A percentile compares a stretch with the other conserved stretches of the same genome.
Evolutionary conservation across 2,888 invertebrate species (phyloP).

Genomic region (Notodromas monacha): DNA sequence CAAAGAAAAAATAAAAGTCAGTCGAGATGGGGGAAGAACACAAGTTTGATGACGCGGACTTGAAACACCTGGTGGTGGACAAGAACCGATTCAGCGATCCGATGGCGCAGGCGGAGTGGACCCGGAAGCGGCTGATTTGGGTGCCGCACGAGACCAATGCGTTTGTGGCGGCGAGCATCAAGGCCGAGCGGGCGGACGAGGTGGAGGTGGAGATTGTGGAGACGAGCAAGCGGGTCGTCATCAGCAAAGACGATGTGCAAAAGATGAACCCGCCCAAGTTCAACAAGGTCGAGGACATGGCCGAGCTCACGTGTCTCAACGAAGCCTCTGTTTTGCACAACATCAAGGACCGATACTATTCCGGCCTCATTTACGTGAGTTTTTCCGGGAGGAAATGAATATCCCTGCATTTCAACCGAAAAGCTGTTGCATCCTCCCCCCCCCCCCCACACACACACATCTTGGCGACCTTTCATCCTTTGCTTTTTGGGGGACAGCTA

Average conservation of each 20-base stretch:
- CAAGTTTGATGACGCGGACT: slow-evolving; percentile 36
- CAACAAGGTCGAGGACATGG: slow-evolving; percentile 99
- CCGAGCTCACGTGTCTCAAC: slow-evolving; percentile 93
- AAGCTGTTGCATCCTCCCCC: too few relatives aligned
- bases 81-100: slow-evolving; percentile 87
- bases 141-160: slow-evolving; percentile 89
- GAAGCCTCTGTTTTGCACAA: slow-evolving; percentile 98
- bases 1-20: too few relatives aligned
- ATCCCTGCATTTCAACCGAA: too few relatives aligned
- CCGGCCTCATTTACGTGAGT: slow-evolving; percentile 98
- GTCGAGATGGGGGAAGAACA: too few relatives aligned
- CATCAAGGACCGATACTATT: slow-evolving; percentile 97
- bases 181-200: slow-evolving; percentile 75
- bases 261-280: slow-evolving; percentile 99
- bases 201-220: slow-evolving; percentile 89
- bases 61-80: slow-evolving; percentile 83
- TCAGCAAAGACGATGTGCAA: slow-evolving; percentile 90
- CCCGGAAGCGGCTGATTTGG: slow-evolving; percentile 91
- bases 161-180: slow-evolving; percentile 84
- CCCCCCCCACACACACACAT: too few relatives aligned
- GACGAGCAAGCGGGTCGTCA: slow-evolving; percentile 63
- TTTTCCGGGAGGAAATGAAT: too few relatives aligned
- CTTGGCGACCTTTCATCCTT: too few relatives aligned
- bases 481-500: too few relatives aligned
- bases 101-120: slow-evolving; percentile 95